Conservation (phyloP, 2,888 invertebrate species). For the Teleogryllus oceanicus region DNA sequence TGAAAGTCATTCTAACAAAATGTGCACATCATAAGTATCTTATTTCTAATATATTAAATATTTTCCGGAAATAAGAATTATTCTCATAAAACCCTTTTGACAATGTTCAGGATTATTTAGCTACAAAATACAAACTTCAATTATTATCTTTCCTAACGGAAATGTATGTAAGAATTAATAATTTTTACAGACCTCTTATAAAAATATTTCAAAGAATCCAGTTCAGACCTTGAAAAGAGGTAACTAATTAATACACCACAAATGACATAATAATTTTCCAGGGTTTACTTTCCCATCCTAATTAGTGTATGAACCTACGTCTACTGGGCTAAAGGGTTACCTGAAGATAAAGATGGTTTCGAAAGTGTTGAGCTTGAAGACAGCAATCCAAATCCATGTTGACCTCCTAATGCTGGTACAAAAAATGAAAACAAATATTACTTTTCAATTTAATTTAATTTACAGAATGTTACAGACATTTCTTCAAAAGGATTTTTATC, state of each 20-base stretch:
- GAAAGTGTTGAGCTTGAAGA: constrained; percentile 29
- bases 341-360: constrained; percentile 28
- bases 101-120: too few species aligned
- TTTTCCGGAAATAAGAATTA: background rate
- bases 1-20: background rate
- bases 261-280: background rate
- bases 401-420: constrained; percentile 31
- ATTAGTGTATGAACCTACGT: constrained; percentile 24
- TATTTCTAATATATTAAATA: too few species aligned
- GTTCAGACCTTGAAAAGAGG: constrained; percentile 32
- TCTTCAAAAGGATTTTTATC: too few species aligned
- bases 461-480: too few species aligned
- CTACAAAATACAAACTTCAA: too few species aligned
- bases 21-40: too few species aligned
- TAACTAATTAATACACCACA: constrained; percentile 28
- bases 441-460: too few species aligned
- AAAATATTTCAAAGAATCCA: constrained; percentile 28
- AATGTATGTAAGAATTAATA: background rate
- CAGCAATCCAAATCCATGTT: constrained; percentile 33
- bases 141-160: background rate
- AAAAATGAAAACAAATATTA: background rate
- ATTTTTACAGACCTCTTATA: constrained; percentile 31
- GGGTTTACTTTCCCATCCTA: background rate
- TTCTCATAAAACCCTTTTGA: too few species aligned
- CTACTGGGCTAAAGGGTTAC: constrained; percentile 36